These are phyloP conservation scores for Tetragonisca angustula DNA, from an alignment of 2,888 invertebrate species.

Conservation along the genomic window DNA sequence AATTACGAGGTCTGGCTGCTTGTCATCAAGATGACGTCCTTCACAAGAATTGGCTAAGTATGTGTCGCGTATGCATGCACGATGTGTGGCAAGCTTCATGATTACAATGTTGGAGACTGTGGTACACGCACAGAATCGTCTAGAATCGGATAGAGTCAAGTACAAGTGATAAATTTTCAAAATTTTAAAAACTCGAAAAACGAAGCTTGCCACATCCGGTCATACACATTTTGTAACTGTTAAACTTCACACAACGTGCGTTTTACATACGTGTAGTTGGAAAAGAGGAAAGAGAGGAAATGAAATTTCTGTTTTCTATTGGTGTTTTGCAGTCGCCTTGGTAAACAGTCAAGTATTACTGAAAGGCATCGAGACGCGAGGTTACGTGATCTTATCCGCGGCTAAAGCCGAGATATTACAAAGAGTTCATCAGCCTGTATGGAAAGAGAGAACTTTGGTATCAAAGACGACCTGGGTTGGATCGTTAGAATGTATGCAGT, in stretches of 20 bases:
- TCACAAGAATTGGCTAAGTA: conserved; percentile 97
- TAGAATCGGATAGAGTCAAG: no score
- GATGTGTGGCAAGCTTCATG: no score
- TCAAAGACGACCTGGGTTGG: conserved; percentile 98
- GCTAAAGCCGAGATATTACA: conserved; percentile 98
- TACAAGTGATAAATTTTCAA: no score
- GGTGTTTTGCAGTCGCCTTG: conserved; percentile 88
- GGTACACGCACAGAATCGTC: no score
- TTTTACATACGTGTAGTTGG: no score
- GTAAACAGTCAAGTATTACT: conserved; percentile 97
- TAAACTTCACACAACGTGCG: no score
- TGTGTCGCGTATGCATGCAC: conserved; percentile 73
- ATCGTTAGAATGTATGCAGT: conserved; percentile 98
- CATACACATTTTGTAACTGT: background rate
- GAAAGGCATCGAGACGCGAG: conserved; percentile 98
- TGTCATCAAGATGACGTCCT: conserved; percentile 96
- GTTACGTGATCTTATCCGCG: conserved; percentile 98
- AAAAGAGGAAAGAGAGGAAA: background rate
- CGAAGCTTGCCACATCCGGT: no score
- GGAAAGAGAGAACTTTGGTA: conserved; percentile 94
- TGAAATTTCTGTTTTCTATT: conserved; percentile 3
- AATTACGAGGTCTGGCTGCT: conserved; percentile 93
- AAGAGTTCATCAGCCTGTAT: conserved; percentile 93
- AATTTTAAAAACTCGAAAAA: no score
- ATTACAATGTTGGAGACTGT: no score